Base-by-base conservation (phyloP, 2,797 vertebrate species). In the Typhlichthys eigenmanni region DNA sequence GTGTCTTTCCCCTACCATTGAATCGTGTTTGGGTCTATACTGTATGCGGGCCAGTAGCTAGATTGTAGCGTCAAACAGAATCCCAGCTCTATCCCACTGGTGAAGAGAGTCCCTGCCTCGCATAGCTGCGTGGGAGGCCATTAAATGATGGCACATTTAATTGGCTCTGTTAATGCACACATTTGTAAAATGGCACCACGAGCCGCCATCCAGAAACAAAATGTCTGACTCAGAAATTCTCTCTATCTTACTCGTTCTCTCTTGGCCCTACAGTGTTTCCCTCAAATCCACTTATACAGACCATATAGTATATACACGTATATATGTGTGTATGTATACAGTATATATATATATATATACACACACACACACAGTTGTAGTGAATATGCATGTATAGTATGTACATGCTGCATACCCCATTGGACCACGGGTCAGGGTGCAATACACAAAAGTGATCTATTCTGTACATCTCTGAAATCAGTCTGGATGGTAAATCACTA, bases 141-240 rank as follows among this genome's bases (percentile, higher is more conserved):
- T 87, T 83, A 81, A 81, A 80, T 74, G 76, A 79, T 80, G 82
- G 72, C 69, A 76, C 66, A 64, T 87, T 83, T 86, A 85, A 87
- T 84, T 86, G 84, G 75, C 78, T 84, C 78, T 70, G 70, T 82
- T 85, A 88, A 85, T 85, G 83, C 74, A 76, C 61, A 81, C 66
- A 83, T 86, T 85, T 83, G 67, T 79, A 81, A 83, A 75, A 85
- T 79, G 75, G 78, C 71, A 79, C 70, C 63, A 47, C 69, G 68
- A 73, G 78, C 76, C 71, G 47, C 61, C 32, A 74, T 76, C 81
- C 80, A 85, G 78, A 29, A 73, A 64, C 60, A 71, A 77, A 75
- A 78, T 66, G 66, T 74, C 64, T 61, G 66, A 45, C 52, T 8
- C n/a, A 10, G 49, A 56, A 34, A 59, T 80, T 66, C 50, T 56